Evolutionary conservation across 2,888 invertebrate genomes (phyloP).

Genomic region (Boloria euphrosyne): DNA sequence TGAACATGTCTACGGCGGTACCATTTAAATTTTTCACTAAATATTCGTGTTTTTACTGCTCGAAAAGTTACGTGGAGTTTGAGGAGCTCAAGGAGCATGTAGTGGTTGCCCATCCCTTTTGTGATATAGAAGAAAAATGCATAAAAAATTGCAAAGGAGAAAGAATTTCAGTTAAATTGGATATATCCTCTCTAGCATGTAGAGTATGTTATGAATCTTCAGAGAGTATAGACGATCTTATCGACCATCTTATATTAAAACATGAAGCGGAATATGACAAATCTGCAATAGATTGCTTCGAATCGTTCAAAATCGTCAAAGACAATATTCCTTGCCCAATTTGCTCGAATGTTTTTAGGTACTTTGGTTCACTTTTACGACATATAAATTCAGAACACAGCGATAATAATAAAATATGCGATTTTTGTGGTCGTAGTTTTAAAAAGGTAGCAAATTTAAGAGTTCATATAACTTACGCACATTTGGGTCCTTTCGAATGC

Average conservation of each 20-base stretch:
- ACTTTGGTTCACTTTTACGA: constrained; percentile 63
- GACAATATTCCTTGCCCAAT: constrained; percentile 69
- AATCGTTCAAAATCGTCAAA: constrained; percentile 63
- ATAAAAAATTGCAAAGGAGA: constrained; percentile 72
- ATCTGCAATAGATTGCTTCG: constrained; percentile 59
- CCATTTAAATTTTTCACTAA: constrained; percentile 72
- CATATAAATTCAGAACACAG: constrained; percentile 71
- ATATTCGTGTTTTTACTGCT: constrained; percentile 70
- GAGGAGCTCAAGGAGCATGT: constrained; percentile 67
- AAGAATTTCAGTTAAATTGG: constrained; percentile 64
- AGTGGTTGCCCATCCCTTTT: constrained; percentile 58
- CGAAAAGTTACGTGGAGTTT: constrained; percentile 63
- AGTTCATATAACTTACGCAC: constrained; percentile 65
- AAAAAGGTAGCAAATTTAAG: constrained; percentile 63
- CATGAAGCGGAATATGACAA: constrained; percentile 69
- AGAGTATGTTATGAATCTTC: constrained; percentile 58
- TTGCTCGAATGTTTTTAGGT: constrained; percentile 63
- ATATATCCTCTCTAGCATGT: constrained; percentile 60
- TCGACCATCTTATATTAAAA: constrained; percentile 63
- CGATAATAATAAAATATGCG: constrained; percentile 70
- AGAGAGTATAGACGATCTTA: constrained; percentile 54
- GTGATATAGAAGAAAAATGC: constrained; percentile 64
- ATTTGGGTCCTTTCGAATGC: constrained; percentile 65
- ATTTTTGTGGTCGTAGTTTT: constrained; percentile 69
- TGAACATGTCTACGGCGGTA: constrained; percentile 72